Base-by-base conservation (phyloP, 2,888 invertebrate species). In the Macrophya alboannulata region DNA sequence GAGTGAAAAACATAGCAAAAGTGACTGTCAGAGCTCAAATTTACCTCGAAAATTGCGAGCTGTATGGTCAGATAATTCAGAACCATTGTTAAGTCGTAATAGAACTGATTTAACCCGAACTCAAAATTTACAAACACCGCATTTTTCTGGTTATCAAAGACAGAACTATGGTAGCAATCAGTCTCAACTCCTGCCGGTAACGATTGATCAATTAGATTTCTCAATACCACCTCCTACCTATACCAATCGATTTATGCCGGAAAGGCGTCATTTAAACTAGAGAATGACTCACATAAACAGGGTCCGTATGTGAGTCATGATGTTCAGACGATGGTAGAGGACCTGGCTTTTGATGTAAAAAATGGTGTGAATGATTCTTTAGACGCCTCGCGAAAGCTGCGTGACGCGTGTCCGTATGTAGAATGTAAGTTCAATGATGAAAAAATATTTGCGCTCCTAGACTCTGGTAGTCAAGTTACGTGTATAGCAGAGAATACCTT, bases 401-500 rank as follows among this genome's bases (percentile, higher is more conserved):
- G 31, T 4, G 68, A 68, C 68, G 25, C 68, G 6, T 72, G 40
- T 72, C 71, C 71, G n/a, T 15, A 72, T 40, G 71, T 72, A 1
- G 17, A 68, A 68, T 68, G 68, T 68, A 25, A 68, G 25, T 68
- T 68, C 25, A 25, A 68, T 31, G 15, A 68, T 4, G 68, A 68
- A 68, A 68, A 68, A 68, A 68, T 31, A 9, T 2, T 68, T 12
- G 68, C 68, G 68, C 68, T 31, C 8, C 40, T 72, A 6, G 40
- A 72, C 40, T 40, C 71, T 17, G 43, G 71, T 10, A 72, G 71
- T 72, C 40, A 72, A 72, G 40, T 72, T 12, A 72, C 71, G 1
- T 40, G 71, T 31, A 40, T 72, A 9, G 12, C 40, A 72, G 40
- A 40, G 5, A 12, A 10, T 17, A 40, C 17, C 0, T 72, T 40